Percentiles rank a stretch among this genome's conserved stretches.
phyloP scores from a whole-genome alignment of 1,140 invertebrate species.

The Platyura marginata region DNA sequence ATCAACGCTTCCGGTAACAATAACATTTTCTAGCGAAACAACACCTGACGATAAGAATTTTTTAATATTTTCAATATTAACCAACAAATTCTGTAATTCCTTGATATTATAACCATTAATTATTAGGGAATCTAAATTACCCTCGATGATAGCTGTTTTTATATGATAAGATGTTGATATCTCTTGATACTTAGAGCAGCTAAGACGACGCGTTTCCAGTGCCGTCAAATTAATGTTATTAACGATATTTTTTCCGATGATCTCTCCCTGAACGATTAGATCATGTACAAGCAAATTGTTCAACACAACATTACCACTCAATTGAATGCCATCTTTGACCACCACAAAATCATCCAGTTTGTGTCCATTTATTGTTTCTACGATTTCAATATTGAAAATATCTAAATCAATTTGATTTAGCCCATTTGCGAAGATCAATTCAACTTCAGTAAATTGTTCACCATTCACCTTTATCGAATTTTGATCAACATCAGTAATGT shows the following conservation, averaged over 20 bases:
- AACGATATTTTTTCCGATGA: background rate
- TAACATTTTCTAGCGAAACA: background rate
- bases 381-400: conserved; percentile 8
- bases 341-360: background rate
- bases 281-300: background rate
- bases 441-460: conserved; percentile 11
- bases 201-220: background rate
- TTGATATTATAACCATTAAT: background rate
- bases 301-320: background rate
- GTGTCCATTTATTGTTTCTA: conserved; percentile 11
- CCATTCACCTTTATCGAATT: conserved; percentile 17
- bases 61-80: background rate
- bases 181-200: background rate
- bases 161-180: background rate
- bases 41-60: background rate
- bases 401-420: background rate
- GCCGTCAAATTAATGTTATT: background rate
- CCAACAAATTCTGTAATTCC: background rate
- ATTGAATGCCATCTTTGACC: background rate
- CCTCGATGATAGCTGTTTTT: background rate
- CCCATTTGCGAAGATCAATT: background rate
- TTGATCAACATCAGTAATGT: conserved; percentile 19
- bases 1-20: background rate
- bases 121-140: background rate
- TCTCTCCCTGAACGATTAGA: background rate